A percentile compares a stretch with the other conserved stretches of the same genome.
Evolutionary conservation across 2,888 invertebrate genomes (phyloP).

Genomic region (Formica aserva): DNA sequence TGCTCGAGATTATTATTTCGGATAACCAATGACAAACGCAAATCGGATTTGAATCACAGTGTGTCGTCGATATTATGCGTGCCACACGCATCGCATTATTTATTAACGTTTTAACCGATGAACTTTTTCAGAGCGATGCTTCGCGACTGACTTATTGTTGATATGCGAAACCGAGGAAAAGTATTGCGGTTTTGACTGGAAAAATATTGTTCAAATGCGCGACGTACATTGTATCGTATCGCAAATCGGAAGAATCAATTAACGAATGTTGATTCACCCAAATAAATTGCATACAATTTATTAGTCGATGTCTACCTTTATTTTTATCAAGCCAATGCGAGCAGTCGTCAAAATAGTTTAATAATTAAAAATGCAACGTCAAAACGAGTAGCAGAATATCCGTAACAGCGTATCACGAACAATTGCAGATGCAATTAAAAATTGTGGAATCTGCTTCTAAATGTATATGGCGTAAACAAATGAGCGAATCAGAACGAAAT

Average conservation of each 20-base stretch:
- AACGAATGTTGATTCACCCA: constrained; percentile 51
- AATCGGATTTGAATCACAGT: constrained; percentile 71
- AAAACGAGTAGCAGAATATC: constrained; percentile 53
- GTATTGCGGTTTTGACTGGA: constrained; percentile 34
- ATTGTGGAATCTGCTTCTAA: constrained; percentile 45
- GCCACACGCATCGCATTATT: constrained; percentile 39
- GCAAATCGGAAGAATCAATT: constrained; percentile 56
- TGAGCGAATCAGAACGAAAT: constrained; percentile 45
- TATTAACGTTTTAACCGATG: constrained; percentile 50
- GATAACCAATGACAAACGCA: constrained; percentile 72
- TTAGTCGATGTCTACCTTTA: constrained; percentile 42
- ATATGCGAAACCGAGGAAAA: constrained; percentile 34
- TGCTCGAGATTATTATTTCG: constrained; percentile 74
- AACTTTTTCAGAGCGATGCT: constrained; percentile 31
- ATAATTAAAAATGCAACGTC: constrained; percentile 55
- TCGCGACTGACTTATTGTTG: constrained; percentile 44
- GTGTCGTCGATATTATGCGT: constrained; percentile 63
- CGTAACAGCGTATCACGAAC: constrained; percentile 54
- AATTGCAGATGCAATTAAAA: constrained; percentile 59
- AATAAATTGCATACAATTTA: constrained; percentile 56
- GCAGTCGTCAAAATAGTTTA: constrained; percentile 54
- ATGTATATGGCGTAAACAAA: constrained; percentile 36
- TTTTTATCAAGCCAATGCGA: constrained; percentile 47
- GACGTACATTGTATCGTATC: constrained; percentile 36
- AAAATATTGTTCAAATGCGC: constrained; percentile 47